Evolutionary conservation across 2,113 vertebrate genomes (phyloP), one percentile per base, ranked within the genome.

Genomic region (Xenopus tropicalis): DNA sequence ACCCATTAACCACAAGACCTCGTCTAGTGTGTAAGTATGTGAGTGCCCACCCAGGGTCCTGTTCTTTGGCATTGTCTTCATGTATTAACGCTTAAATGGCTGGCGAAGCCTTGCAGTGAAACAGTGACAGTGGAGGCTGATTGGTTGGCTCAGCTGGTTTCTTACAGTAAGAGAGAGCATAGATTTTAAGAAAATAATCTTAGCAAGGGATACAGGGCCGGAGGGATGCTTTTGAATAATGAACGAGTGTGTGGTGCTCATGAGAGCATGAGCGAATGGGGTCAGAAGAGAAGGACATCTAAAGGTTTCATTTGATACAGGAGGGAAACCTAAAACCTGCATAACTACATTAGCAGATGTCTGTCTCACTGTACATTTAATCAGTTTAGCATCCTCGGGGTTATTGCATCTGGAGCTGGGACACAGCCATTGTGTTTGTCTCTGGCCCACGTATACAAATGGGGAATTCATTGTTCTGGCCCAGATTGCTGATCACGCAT

Each of bases 171-270:
- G 46, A 12, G 46, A 48, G 23, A 20, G 14, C 6, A 3, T 3
- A 75, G 11, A 61, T 61, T 81, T 73, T 72, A 29, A 64, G 78
- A 73, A 22, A 64, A 79, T 25, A 37, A 21, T 52, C n/a, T 76
- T 77, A 82, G 81, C 66, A 66, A 78, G 37, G 69, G 70, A 48
- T 62, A 37, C 23, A 16, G 61, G 66, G 58, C 65, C 72, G 44
- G 48, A 61, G 63, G 71, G 78, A 63, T 79, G 59, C 64, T 83
- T 14, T 8, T 84, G 78, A 86, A 80, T 88, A 83, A 81, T 82
- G 73, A 58, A 83, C 77, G 81, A 74, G 79, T 8, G 72, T 78
- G 81, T 64, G 77, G 71, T 71, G 70, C 69, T 17, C 22, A n/a
- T n/a, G n/a, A 68, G 72, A 54, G 66, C 73, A 77, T 51, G 77